A percentile compares a stretch with the other conserved stretches of the same genome.
phyloP scores from a whole-genome alignment of 2,113 vertebrate genomes.

The Theristicus caerulescens region DNA sequence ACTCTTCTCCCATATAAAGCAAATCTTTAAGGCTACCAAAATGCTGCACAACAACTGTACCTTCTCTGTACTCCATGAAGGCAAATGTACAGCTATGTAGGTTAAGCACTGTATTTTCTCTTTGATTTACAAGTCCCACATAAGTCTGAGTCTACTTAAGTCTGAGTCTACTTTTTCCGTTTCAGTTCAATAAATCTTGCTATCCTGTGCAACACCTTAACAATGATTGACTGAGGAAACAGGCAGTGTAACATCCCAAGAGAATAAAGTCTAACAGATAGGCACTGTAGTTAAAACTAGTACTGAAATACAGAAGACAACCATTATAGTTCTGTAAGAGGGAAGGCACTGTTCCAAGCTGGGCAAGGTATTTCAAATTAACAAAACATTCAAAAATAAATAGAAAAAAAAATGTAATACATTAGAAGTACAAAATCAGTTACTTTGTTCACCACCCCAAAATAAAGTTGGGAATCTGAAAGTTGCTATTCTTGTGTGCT shows the following conservation, averaged over 20 bases:
- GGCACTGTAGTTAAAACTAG: background rate
- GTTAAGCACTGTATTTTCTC: background rate
- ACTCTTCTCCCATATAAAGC: background rate
- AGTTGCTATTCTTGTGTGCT: accelerated
- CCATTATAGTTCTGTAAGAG: accelerated
- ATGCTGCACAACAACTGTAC: background rate
- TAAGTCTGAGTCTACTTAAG: background rate
- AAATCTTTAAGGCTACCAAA: background rate
- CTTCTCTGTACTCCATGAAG: background rate
- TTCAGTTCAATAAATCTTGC: background rate
- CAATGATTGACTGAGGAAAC: background rate
- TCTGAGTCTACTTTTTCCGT: background rate
- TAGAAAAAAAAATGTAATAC: accelerated
- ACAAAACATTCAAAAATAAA: background rate
- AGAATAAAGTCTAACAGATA: background rate
- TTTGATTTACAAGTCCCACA: background rate
- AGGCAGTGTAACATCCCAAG: accelerated
- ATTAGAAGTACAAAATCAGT: background rate
- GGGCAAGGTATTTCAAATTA: background rate
- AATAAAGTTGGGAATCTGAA: background rate
- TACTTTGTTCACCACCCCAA: background rate
- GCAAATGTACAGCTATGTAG: background rate
- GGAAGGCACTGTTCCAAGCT: background rate
- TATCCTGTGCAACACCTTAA: background rate
- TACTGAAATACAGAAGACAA: background rate